Evolutionary conservation across 2,113 vertebrate genomes (phyloP), one percentile per base, ranked within the genome.

Genomic region (Calidris pygmaea): DNA sequence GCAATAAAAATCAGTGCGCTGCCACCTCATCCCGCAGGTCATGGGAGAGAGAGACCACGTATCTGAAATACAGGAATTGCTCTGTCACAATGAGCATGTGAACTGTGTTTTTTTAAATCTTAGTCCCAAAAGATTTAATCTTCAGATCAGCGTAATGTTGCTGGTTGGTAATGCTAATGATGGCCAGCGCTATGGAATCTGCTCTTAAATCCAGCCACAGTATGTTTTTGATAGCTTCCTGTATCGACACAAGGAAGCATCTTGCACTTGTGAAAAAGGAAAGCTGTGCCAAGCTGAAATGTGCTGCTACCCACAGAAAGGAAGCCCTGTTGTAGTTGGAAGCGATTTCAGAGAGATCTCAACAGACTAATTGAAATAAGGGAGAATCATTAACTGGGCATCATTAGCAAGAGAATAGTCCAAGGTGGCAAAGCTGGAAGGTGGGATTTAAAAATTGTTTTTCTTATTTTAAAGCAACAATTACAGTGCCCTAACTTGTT

Each of bases 1-100:
- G 98, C 98, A 98, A 96, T 97, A 98, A 97, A 94, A 92, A 47
- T 78, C 35, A 39, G 30, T 17, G 30, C 3, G 1, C 30, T 90
- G 71, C 93, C 82, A 55, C 70, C 80, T 89, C 70, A 83, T 89
- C 32, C 52, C 1, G 0, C 67, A 68, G 63, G 16, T n/a, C 29
- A 9, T 48, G 58, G 66, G 67, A 63, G 73, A 41, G 35, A 68
- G 27, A 56, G 32, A 52, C 29, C 68, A 74, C 2, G 0, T 65
- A 30, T 18, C 75, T 89, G 52, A 62, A 65, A 70, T 72, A 67
- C 22, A 82, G 72, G 67, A 85, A n/a, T 59, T 79, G 41, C 53
- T 86, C 56, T 53, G 48, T 90, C 4, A 3, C 22, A 47, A 37
- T 68, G 73, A 83, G 73, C 70, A 14, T 45, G 47, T 79, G 39